A percentile compares a stretch with the other conserved stretches of the same genome.
Evolutionary conservation across 2,888 invertebrate genomes (phyloP).

Genomic region (Leptopilina syphax): DNA sequence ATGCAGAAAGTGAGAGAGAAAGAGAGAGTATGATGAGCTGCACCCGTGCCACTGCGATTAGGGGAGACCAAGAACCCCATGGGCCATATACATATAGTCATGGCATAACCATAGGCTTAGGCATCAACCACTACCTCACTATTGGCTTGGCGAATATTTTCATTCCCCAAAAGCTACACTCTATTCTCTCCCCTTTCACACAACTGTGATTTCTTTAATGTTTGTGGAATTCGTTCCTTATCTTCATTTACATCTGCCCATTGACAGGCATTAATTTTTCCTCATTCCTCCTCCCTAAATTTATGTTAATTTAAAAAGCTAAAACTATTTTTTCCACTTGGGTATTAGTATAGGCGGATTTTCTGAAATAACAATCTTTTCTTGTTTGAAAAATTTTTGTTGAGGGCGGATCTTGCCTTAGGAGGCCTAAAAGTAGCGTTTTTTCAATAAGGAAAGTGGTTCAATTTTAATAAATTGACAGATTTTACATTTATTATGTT

Average conservation of each 20-base stretch:
- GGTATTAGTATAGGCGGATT: too few species aligned
- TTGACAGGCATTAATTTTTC: background rate
- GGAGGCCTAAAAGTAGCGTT: too few species aligned
- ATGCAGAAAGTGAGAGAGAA: background rate
- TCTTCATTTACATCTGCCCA: slow-evolving; percentile 11
- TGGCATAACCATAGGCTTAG: slow-evolving; percentile 37
- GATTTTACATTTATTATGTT: too few species aligned
- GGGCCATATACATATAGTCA: too few species aligned
- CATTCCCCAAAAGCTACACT: slow-evolving; percentile 4
- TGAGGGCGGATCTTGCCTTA: too few species aligned
- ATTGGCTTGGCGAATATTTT: background rate
- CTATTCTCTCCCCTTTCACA: slow-evolving; percentile 5
- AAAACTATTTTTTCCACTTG: too few species aligned
- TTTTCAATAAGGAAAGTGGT: too few species aligned
- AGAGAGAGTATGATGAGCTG: slow-evolving; percentile 10
- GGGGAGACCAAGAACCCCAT: slow-evolving; percentile 26
- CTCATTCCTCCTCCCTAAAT: background rate
- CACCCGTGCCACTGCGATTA: slow-evolving; percentile 38
- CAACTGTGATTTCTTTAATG: slow-evolving; percentile 14
- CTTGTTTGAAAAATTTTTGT: too few species aligned
- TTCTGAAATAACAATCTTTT: too few species aligned
- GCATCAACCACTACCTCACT: background rate
- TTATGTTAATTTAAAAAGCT: background rate
- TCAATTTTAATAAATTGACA: too few species aligned
- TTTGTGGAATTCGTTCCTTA: slow-evolving; percentile 28